Evolutionary conservation across 1,140 invertebrate genomes (phyloP).

Genomic region (Daktulosphaira vitifoliae): DNA sequence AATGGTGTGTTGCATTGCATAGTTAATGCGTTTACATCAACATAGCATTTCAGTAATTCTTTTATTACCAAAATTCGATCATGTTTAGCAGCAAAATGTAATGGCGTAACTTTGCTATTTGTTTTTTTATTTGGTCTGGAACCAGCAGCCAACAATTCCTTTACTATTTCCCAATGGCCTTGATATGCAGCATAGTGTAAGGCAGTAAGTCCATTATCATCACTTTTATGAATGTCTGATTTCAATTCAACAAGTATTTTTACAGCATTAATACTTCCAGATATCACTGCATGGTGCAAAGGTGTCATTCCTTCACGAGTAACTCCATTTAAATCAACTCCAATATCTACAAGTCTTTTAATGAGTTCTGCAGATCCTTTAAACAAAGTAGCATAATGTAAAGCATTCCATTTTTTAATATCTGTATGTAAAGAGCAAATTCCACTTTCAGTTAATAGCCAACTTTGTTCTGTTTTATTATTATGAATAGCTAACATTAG

Average conservation of each 20-base stretch:
- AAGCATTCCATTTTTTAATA: constrained; percentile 26
- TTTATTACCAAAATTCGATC: constrained; percentile 3
- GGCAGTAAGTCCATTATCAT: constrained; percentile 31
- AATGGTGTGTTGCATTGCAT: constrained; percentile 28
- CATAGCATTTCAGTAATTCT: constrained; percentile 5
- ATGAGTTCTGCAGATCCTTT: constrained; percentile 7
- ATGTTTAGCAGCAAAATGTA: constrained; percentile 27
- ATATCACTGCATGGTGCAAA: constrained; percentile 28
- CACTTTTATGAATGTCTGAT: constrained; percentile 13
- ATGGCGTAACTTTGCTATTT: constrained; percentile 21
- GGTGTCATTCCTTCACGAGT: constrained; percentile 23
- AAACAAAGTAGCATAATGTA: constrained; percentile 27
- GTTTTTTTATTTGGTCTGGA: constrained; percentile 21
- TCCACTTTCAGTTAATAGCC: constrained; percentile 12
- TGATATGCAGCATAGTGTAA: constrained; percentile 26
- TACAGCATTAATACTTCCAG: constrained; percentile 17
- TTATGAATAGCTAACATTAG: constrained; percentile 16
- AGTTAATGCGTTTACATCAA: constrained; percentile 18
- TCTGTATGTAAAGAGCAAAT: constrained; percentile 28
- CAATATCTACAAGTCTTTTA: constrained; percentile 8
- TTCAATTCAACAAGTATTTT: constrained; percentile 13
- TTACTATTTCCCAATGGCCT: constrained; percentile 26
- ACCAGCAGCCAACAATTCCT: constrained; percentile 18
- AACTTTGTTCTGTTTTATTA: constrained; percentile 20
- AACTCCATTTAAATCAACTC: constrained; percentile 13